Evolutionary conservation across 2,888 invertebrate species (phyloP), one percentile per base, ranked within the genome.

Genomic region (Drosophila emarginata): DNA sequence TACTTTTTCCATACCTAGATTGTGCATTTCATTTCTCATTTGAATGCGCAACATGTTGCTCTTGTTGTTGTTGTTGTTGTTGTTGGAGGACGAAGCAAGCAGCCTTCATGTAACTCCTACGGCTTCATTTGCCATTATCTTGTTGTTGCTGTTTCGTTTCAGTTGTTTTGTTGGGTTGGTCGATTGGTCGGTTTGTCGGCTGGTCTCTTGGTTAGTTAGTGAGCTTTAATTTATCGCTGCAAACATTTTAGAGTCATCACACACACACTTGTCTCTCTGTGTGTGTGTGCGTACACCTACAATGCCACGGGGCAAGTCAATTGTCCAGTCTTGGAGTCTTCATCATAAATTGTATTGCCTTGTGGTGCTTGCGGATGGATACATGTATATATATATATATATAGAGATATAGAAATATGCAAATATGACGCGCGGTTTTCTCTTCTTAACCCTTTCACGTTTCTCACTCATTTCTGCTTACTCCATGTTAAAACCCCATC

Each of bases 51-150:
- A 72, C 82, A 79, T 71, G 74, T 40, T 45, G 65, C 64, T 68
- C 54, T 62, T 52, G 62, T 18, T 36, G 61, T 65, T 52, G 62
- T 15, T 28, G 12, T 53, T 32, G 32, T 12, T 53, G 14, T 32
- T 54, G 18, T 36, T 51, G 32, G 64, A 28, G 36, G 23, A 53
- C 23, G 37, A 51, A 18, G 4, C 18, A 18, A 45, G 11, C n/a
- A 60, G 50, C 37, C 56, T 52, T 26, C 32, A 32, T 15, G 66
- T 65, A 67, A 79, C 87, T 87, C 82, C 87, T 83, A 83, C 82
- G 82, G 82, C 84, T 83, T 84, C 79, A 87, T 87, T 84, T 84
- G 85, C 85, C 87, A 87, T 87, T 83, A 83, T 87, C 73, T 83
- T 75, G 68, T 83, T 75, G 68, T 73, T 63, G 66, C 56, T 59